Evolutionary conservation across 2,888 invertebrate genomes (phyloP).

Genomic region (Dolichomitus sp.): DNA sequence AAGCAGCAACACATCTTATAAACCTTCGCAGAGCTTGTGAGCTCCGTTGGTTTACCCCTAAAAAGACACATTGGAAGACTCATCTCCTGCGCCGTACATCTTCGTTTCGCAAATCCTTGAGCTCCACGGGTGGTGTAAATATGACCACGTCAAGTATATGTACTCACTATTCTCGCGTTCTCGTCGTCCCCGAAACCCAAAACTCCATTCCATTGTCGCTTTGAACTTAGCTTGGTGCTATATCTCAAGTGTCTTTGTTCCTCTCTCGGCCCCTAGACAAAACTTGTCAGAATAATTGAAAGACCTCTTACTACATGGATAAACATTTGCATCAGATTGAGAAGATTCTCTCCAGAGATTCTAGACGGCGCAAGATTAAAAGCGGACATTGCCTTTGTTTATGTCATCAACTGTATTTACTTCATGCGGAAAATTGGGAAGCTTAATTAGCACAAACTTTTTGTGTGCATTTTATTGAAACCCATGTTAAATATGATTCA

Average conservation of each 20-base stretch:
- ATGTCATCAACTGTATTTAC: not conserved
- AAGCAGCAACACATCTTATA: conserved; percentile 43
- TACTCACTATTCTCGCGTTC: conserved; percentile 19
- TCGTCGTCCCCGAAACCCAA: conserved; percentile 13
- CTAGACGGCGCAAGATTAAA: conserved; percentile 11
- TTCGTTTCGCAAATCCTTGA: conserved; percentile 57
- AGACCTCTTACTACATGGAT: conserved; percentile 8
- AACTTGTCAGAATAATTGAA: conserved; percentile 33
- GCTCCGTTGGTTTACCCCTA: conserved; percentile 33
- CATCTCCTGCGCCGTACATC: conserved; percentile 52
- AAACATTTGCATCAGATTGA: conserved; percentile 54
- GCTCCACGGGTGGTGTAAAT: conserved; percentile 20
- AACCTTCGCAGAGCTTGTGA: conserved; percentile 47
- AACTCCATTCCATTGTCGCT: conserved; percentile 25
- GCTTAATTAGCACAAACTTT: conserved; percentile 17
- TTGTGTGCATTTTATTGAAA: not conserved
- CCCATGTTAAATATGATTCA: not conserved
- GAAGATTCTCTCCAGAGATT: not conserved
- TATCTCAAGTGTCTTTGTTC: conserved; percentile 3
- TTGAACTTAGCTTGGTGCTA: conserved; percentile 11
- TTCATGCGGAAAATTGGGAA: conserved; percentile 9
- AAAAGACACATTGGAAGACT: conserved; percentile 39
- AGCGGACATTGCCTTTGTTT: not conserved
- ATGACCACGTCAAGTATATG: conserved; percentile 6
- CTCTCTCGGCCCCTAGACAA: conserved; percentile 17